Evolutionary conservation across 2,797 vertebrate species (phyloP).

Genomic region (Scyliorhinus canicula): DNA sequence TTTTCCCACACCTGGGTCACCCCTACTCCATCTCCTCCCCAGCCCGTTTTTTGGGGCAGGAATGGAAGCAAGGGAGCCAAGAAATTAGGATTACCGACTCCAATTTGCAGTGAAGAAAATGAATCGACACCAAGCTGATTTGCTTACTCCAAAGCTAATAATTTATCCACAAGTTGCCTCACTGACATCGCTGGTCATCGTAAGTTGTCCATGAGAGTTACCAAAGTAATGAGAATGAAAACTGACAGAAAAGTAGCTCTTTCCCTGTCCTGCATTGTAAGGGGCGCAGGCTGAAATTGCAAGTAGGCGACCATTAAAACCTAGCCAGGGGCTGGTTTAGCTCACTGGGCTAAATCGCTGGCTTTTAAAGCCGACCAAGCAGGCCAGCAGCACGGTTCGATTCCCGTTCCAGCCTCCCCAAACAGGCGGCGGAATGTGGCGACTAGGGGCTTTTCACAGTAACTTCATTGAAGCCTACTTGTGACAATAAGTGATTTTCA

Average conservation of each 20-base stretch:
- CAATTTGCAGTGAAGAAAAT: background rate
- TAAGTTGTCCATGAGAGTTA: background rate
- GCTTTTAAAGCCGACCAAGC: no score
- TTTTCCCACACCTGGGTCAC: background rate
- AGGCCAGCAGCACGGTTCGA: no score
- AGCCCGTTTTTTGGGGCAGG: background rate
- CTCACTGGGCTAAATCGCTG: no score
- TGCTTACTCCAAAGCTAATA: background rate
- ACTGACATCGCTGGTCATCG: background rate
- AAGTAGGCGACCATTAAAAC: background rate
- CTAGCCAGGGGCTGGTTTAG: no score
- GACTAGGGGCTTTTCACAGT: no score
- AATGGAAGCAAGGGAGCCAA: background rate
- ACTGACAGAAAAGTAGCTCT: background rate
- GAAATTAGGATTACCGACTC: background rate
- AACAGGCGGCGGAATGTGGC: no score
- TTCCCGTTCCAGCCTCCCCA: no score
- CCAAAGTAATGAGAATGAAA: background rate
- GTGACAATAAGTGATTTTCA: no score
- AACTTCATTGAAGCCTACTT: no score
- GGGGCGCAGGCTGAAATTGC: background rate
- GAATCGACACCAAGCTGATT: background rate
- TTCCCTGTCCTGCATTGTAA: background rate
- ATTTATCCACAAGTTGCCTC: background rate
- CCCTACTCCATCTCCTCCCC: background rate